Evolutionary conservation across 2,888 invertebrate species (phyloP), one percentile per base, ranked within the genome.

Genomic region (Acrocyrtus sp.): DNA sequence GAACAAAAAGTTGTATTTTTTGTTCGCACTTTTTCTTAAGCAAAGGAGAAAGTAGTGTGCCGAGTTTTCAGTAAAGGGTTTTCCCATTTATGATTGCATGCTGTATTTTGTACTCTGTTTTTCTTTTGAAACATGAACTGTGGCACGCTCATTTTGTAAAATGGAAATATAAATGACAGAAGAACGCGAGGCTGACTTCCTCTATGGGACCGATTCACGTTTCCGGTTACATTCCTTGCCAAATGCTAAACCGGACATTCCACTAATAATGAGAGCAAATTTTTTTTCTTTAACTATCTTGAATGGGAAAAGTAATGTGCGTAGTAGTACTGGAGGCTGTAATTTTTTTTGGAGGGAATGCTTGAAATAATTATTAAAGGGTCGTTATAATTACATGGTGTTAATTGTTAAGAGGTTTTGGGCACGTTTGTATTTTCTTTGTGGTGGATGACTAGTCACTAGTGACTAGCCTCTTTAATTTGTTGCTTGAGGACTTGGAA

Each of bases 231-330:
- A 63, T 50, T 63, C 26, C 70, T 70, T 63, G 70, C 70, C 63
- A 70, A 70, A 69, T 29, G 48, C 57, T 50, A 63, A 63, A 63
- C 70, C 70, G 70, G 70, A 63, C 62, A 62, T 70, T 70, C 41
- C 62, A 62, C 63, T 70, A 70, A 70, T 70, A 70, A 70, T 70
- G 70, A 70, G 70, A 70, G 70, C 63, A 70, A 62, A 70, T 70
- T 70, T 69, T 54, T 54, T 65, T 58, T n/a, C n/a, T n/a, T 70
- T 29, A 57, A 70, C 62, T 56, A 54, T 61, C 62, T 62, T 48
- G 41, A 61, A 53, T 51, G 22, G 29, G 19, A 63, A 45, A 50
- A 29, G 26, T 22, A 61, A 39, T 27, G 17, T n/a, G 19, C 6
- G 24, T 8, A 47, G 24, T 29, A 43, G 29, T 21, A 24, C 45